Evolutionary conservation across 2,113 vertebrate species (phyloP), one percentile per base, ranked within the genome.

Genomic region (Sturnus vulgaris): DNA sequence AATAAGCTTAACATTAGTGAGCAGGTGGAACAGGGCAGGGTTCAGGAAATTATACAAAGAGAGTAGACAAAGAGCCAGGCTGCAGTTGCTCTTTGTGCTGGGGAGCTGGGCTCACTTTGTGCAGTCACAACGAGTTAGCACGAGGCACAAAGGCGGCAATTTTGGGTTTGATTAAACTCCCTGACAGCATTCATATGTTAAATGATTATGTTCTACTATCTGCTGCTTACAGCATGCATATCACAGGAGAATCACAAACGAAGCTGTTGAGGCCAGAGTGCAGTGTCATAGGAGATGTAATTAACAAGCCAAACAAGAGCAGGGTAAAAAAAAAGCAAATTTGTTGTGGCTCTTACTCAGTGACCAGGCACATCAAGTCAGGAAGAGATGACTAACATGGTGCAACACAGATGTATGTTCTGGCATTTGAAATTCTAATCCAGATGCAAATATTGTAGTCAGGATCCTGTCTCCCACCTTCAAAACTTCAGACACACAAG

Each of bases 11-110:
- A 85, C 71, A 10, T n/a, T 28, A 46, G 65, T 16, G 82, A 95
- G 94, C 93, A 96, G 95, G 94, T 95, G 96, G 93, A 95, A 79
- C 82, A 89, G 94, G 84, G 81, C 93, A 96, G 91, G 78, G 73
- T 44, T 75, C 78, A 66, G 93, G 92, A 90, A 94, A 92, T 95
- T 90, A 95, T 85, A 71, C 91, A 89, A 72, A 94, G 89, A 61
- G 69, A 72, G 61, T 2, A 86, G 78, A 88, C 82, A 95, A 95
- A 96, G 93, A 60, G 57, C 65, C 0, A 1, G 72, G 70, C 93
- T 87, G 57, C 2, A 3, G 11, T 50, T 39, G 60, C 53, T 63
- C 80, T 95, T 95, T 94, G 94, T 94, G 60, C 33, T 1, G 50
- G 37, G 49, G 28, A 86, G 40, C 55, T 1, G 3, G 59, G 59